Base-by-base conservation (phyloP, 2,797 vertebrate genomes). In the Chaetophractus vellerosus region DNA sequence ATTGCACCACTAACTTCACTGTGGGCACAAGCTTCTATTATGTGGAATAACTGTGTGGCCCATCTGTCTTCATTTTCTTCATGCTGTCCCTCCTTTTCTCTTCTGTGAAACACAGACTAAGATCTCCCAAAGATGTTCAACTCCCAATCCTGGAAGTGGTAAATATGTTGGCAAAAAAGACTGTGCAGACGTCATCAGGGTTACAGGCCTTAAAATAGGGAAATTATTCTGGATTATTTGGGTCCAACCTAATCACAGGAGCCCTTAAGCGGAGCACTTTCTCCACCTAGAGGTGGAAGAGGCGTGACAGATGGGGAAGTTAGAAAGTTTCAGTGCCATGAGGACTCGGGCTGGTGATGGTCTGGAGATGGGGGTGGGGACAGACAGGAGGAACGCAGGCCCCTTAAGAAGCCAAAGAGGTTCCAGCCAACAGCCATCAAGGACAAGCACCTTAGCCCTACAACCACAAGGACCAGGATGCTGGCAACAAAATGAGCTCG, bases 51-150 rank as follows among this genome's bases (percentile, higher is more conserved):
- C 69, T 98, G 9, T 99, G 98, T 0, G 98, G 98, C 9, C 72
- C 99, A 21, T 99, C 99, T 1, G 99, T 99, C 96, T 99, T 99
- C 61, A 93, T 99, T 97, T 99, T 99, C 97, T 99, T 99, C 98
- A 99, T 97, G 0, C 82, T 99, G 63, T 97, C 99, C 64, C 98
- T 99, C 75, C 0, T 98, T 48, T 99, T 99, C 98, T 99, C 57
- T 63, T 69, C 79, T 74, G 59, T 52, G 38, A n/a, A 61, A 92
- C 59, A 26, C 4, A 45, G 33, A 66, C 71, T 84, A 66, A 80
- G 11, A 90, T 31, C 15, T 52, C 18, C 28, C 45, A 64, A 85
- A 45, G 16, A 55, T 28, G 19, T 15, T 4, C 7, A 50, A 8
- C 48, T 5, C 19, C 19, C 74, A 63, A 33, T 57, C 66, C 38